A percentile compares a stretch with the other conserved stretches of the same genome.
These are phyloP conservation scores for Stegana nigrithorax DNA, from an alignment of 2,888 invertebrate species.

Conservation along the genomic window DNA sequence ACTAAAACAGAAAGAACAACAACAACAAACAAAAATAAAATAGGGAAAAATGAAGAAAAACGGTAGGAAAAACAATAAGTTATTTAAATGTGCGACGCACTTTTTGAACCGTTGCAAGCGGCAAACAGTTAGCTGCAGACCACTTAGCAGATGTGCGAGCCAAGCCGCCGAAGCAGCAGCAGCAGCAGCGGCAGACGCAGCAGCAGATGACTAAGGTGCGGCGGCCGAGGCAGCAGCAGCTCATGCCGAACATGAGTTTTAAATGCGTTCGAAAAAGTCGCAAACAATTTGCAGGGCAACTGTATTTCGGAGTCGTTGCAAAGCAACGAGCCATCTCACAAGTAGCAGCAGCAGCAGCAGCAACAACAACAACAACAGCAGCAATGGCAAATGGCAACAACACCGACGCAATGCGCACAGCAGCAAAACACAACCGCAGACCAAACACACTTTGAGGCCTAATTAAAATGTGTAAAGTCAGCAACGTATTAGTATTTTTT, in stretches of 20 bases:
- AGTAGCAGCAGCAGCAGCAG: conserved; percentile 49
- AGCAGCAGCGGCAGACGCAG: not conserved
- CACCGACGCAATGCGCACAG: not conserved
- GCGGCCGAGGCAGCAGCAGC: not conserved
- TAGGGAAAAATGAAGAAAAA: too few relatives aligned
- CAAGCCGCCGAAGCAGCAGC: not conserved
- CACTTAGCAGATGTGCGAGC: conserved; percentile 1
- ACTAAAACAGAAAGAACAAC: not conserved
- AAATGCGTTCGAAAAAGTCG: conserved; percentile 25
- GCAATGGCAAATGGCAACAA: not conserved
- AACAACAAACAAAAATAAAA: conserved; percentile 22
- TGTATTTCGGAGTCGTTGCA: not conserved
- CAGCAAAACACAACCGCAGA: not conserved
- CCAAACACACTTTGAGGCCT: conserved; percentile 36
- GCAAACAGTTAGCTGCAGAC: not conserved
- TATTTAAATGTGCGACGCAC: conserved; percentile 55
- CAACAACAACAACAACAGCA: conserved; percentile 57
- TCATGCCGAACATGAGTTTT: conserved; percentile 31
- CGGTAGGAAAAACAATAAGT: conserved; percentile 47
- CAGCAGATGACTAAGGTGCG: not conserved
- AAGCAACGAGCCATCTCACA: too few relatives aligned
- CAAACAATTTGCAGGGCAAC: conserved; percentile 12
- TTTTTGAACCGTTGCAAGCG: conserved; percentile 33
- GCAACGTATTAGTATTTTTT: conserved; percentile 26
- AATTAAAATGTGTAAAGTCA: conserved; percentile 60